Percentiles rank a stretch among this genome's conserved stretches.
Conservation (phyloP, 2,888 invertebrate species). For the Lasioglossum calceatum region DNA sequence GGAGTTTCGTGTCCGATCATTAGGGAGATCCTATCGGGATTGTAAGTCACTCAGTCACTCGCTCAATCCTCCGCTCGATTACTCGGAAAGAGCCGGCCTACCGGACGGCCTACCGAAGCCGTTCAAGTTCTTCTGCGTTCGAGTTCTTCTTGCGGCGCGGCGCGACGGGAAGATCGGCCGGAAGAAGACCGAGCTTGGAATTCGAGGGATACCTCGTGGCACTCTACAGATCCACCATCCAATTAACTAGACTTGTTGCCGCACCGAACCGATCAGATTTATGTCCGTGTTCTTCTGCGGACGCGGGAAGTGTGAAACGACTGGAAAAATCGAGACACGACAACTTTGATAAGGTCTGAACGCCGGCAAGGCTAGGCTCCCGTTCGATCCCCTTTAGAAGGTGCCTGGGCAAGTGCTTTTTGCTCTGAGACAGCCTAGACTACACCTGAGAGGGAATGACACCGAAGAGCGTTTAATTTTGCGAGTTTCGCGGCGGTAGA, state of each 20-base stretch:
- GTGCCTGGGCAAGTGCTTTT: not conserved
- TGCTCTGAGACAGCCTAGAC: not conserved
- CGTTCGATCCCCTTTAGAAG: not conserved
- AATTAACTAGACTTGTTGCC: constrained; percentile 40
- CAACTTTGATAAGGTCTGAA: constrained; percentile 11
- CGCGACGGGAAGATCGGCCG: constrained; percentile 10
- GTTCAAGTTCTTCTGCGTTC: constrained; percentile 34
- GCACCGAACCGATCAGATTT: constrained; percentile 1
- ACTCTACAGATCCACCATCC: constrained; percentile 35
- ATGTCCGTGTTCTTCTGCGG: constrained; percentile 18
- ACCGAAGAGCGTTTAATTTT: not conserved
- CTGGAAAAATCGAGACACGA: constrained; percentile 7
- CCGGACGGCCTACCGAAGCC: constrained; percentile 50
- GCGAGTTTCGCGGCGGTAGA: not conserved
- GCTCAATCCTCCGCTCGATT: constrained; percentile 77
- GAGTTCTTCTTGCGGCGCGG: not conserved
- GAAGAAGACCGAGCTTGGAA: constrained; percentile 13
- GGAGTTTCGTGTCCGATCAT: constrained; percentile 83
- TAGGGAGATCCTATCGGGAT: constrained; percentile 82
- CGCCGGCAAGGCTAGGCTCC: not conserved
- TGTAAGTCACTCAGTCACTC: constrained; percentile 82
- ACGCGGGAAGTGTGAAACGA: not conserved
- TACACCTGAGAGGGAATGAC: not conserved
- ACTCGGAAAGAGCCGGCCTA: constrained; percentile 67
- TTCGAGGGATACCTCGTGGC: constrained; percentile 10